Base-by-base conservation (phyloP, 2,113 vertebrate species). In the Melanotaenia duboulayi region DNA sequence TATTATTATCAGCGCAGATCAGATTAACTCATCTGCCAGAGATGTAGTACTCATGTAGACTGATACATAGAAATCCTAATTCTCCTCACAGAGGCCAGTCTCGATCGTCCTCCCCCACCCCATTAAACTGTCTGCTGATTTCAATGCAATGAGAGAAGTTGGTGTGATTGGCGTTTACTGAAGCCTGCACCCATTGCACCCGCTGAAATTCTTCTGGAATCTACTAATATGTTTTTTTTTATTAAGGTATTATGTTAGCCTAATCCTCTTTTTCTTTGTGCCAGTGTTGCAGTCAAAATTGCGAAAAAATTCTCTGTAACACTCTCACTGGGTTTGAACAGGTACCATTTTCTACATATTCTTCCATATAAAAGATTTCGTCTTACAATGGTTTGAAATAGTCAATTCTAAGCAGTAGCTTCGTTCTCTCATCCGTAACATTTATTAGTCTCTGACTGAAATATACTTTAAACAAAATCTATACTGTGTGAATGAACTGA, bases 121-220 rank as follows among this genome's bases (percentile, higher is more conserved):
- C 71, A 86, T 87, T 89, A 90, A 89, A 86, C 81, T 82, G 89
- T 87, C 89, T 81, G 83, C 83, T 83, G 86, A 71, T 87, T 90
- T 86, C 83, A 87, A 90, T 84, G 83, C 76, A 71, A 72, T 74
- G 81, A 81, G 79, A 76, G 78, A 71, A 85, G 75, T 73, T 78
- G 81, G 83, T 80, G 71, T 86, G 89, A 91, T 90, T 90, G 83
- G 86, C 77, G 76, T 77, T 85, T 80, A 85, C 77, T 58, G 54
- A 67, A 76, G 72, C 72, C 60, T 62, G 77, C 62, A 62, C 72
- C 55, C 58, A 23, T 60, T 70, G 72, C 77, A 91, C 84, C 71
- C 85, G 77, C 72, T 80, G 68, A 86, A 85, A 81, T 75, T 77
- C 58, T 25, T 66, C 56, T 48, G 56, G 72, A 75, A 83, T 75